Evolutionary conservation across 2,888 invertebrate genomes (phyloP), one percentile per base, ranked within the genome.

Genomic region (Toxonevra muliebris): DNA sequence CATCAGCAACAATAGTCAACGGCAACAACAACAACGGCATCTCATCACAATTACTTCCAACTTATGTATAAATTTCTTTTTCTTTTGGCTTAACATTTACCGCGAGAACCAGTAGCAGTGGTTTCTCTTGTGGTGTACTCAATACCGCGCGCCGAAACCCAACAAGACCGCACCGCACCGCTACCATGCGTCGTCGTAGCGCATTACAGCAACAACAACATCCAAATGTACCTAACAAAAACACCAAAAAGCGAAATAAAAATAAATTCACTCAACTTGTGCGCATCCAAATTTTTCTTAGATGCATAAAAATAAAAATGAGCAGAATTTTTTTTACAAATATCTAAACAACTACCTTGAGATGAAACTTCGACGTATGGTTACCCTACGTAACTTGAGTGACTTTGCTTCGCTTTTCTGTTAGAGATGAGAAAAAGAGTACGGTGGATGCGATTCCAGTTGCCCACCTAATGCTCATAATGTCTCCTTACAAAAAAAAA

Each of bases 101-200:
- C 84, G 80, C 84, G 83, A 82, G 82, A 84, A 85, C 85, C 84
- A 85, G 85, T 82, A 83, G 83, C 85, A 84, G 84, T 81, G 85
- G 84, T 85, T 85, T 81, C 80, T 77, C 80, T 82, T 80, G 80
- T 79, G 80, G 80, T 78, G 78, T 79, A 71, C 75, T 73, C 76
- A 71, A 74, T 73, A 75, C 74, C 75, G 73, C 77, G 73, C 72
- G 65, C 72, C 74, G 74, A 72, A 73, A 74, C 72, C 74, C 69
- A 71, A 75, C 73, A 71, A 68, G 66, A 68, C 73, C 70, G 68
- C 71, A 67, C 17, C 68, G 65, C 58, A 59, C 59, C 65, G 59
- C 65, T 30, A 50, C 42, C 42, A 30, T 30, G 30, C 30, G 7
- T 30, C 30, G 30, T 15, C 13, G n/a, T 48, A 13, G 48, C 48